phyloP scores from a whole-genome alignment of 2,113 vertebrate species.

The Trematomus loennbergii region DNA sequence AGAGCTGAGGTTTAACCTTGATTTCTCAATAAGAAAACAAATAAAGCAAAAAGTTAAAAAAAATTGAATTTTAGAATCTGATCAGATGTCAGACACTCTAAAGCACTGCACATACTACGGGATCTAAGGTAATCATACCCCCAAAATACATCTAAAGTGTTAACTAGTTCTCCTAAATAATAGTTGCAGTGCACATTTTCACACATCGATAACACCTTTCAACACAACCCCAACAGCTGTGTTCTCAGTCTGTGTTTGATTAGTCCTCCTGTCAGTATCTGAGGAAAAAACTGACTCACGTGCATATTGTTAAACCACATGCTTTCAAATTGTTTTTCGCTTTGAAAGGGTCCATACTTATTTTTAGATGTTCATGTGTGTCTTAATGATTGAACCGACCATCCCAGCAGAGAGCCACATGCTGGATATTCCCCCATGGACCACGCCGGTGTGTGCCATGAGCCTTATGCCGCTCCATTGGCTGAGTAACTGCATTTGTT shows the following conservation, averaged over 20 bases:
- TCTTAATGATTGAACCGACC: constrained; percentile 58
- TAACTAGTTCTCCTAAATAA: background rate
- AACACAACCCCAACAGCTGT: background rate
- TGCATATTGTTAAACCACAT: background rate
- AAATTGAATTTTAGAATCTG: background rate
- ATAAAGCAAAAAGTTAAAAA: background rate
- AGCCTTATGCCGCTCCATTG: constrained; percentile 50
- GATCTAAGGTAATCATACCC: background rate
- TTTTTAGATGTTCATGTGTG: constrained; percentile 50
- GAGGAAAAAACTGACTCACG: background rate
- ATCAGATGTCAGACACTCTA: background rate
- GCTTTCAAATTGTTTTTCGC: constrained; percentile 11
- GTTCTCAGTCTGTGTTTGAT: constrained; percentile 1
- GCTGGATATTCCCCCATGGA: constrained; percentile 56
- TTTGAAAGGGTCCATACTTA: constrained; percentile 16
- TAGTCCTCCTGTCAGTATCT: background rate
- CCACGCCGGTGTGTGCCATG: constrained; percentile 46
- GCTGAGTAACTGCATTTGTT: constrained; percentile 77
- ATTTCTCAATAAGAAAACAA: background rate
- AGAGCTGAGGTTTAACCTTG: background rate
- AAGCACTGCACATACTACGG: too few relatives aligned
- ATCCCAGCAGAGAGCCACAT: constrained; percentile 44
- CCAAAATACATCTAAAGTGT: background rate
- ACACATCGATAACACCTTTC: background rate
- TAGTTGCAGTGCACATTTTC: background rate